Evolutionary conservation across 2,113 vertebrate genomes (phyloP), one percentile per base, ranked within the genome.

Genomic region (Chloroceryle aenea): DNA sequence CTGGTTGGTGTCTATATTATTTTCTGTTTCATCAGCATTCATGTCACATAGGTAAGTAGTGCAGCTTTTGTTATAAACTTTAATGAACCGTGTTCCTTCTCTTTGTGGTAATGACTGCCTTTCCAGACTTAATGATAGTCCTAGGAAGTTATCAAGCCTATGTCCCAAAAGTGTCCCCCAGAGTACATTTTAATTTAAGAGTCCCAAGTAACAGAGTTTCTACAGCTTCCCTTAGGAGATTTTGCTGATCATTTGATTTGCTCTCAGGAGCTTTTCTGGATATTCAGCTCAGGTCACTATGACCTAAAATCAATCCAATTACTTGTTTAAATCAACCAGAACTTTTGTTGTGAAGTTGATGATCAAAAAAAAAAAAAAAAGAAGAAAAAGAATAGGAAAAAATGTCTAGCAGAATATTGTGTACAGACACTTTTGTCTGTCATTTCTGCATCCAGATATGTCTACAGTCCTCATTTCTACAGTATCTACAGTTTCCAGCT

Each of bases 1-100:
- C 38, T 90, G 27, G 5, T 83, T 83, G 56, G 10, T 43, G 19
- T 63, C 89, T 83, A 21, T 50, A 71, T 82, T 64, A 82, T 79
- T 88, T 92, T 75, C 56, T 68, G 8, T 93, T 88, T 83, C 85
- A 93, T 96, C 7, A 8, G 12, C 63, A 96, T 94, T 95, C 92
- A 19, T 71, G 75, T 85, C 79, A 74, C 82, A 74, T 45, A 83
- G 21, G 38, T 74, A 73, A 62, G 85, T 75, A 63, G 63, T 91
- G 88, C 83, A 75, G 68, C 56, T 84, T 91, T 88, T 0, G 12
- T 84, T 96, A 74, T 48, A 81, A 88, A 96, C 72, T 81, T 81
- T 86, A 96, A 94, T 86, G 95, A 96, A 63, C 76, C 50, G 0
- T 96, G 45, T 69, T 90, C 23, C 76, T 88, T 3, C 14, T 84